Base-by-base conservation (phyloP, 2,113 vertebrate species). In the Sminthopsis crassicaudata region DNA sequence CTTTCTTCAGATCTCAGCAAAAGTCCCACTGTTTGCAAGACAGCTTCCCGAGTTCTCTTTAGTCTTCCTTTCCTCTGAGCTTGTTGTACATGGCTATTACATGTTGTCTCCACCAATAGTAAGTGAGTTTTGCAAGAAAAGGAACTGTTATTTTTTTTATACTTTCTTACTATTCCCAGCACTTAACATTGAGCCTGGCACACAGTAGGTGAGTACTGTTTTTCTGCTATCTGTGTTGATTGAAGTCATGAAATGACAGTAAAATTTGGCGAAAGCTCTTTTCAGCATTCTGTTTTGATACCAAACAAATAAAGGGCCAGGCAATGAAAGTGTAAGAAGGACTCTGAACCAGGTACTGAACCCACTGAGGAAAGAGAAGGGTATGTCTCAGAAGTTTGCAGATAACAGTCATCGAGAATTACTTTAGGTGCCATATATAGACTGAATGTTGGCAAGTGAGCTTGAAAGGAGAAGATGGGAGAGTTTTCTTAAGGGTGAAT, bases 391-490 rank as follows among this genome's bases (percentile, higher is more conserved):
- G 50, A 51, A 25, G 25, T 25, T 8, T 55, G 53, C 23, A 54
- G 53, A 54, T 24, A 54, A 54, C 23, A 54, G 53, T 23, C 53
- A 54, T 55, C 7, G 1, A 55, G 54, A 26, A 55, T 26, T 55
- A 25, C 24, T 55, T 25, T 55, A 55, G 8, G 25, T 55, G 54
- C 55, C 26, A 55, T 0, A 25, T 55, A 60, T 30, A 9, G 26
- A 25, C 2, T 26, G 54, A 55, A 92, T 30, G 92, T 91, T 42
- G 27, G 93, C 90, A 8, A 91, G 42, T 27, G 52, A 46, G 26
- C 89, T 96, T 50, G 42, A 93, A 90, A 92, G 88, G 42, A 36
- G 92, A 60, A 91, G 84, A 26, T 53, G 27, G 89, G 53, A 93
- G 53, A 89, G 91, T 4, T 92, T 92, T 24, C 42, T 91, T 55